Percentiles rank a stretch among this genome's conserved stretches.
phyloP scores from a whole-genome alignment of 2,113 vertebrate genomes.

The Rhynchopsitta pachyrhyncha region DNA sequence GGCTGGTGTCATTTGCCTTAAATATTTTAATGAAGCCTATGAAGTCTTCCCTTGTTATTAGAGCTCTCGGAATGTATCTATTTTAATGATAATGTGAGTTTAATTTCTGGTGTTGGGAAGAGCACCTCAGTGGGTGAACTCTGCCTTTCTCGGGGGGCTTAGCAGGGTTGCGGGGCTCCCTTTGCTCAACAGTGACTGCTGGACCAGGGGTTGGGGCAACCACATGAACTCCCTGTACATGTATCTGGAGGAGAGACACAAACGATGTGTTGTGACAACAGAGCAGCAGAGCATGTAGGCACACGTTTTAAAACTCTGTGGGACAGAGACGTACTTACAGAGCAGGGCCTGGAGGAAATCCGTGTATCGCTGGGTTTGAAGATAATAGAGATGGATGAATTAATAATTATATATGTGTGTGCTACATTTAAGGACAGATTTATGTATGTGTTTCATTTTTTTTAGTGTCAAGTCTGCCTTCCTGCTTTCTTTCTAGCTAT shows the following conservation, averaged over 20 bases:
- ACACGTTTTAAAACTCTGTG: conserved; percentile 1
- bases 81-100: conserved; percentile 17
- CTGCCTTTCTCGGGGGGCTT: neutral
- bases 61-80: neutral
- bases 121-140: neutral
- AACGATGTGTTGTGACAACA: neutral
- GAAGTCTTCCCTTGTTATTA: conserved; percentile 49
- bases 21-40: conserved; percentile 55
- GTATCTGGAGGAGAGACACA: neutral
- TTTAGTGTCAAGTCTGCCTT: neutral
- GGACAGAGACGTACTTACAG: conserved; percentile 19
- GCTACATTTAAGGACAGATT: conserved; percentile 16
- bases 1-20: conserved; percentile 36
- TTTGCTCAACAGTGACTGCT: neutral
- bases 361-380: neutral
- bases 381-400: conserved; percentile 33
- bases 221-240: neutral
- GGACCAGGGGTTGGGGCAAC: neutral
- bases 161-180: neutral
- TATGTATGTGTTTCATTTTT: neutral
- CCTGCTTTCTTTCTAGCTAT: neutral
- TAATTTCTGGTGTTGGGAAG: neutral
- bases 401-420: conserved; percentile 11
- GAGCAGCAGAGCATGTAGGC: conserved; percentile 1
- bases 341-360: conserved; percentile 47